phyloP scores from a whole-genome alignment of 2,797 vertebrate genomes.

The Coreius guichenoti region DNA sequence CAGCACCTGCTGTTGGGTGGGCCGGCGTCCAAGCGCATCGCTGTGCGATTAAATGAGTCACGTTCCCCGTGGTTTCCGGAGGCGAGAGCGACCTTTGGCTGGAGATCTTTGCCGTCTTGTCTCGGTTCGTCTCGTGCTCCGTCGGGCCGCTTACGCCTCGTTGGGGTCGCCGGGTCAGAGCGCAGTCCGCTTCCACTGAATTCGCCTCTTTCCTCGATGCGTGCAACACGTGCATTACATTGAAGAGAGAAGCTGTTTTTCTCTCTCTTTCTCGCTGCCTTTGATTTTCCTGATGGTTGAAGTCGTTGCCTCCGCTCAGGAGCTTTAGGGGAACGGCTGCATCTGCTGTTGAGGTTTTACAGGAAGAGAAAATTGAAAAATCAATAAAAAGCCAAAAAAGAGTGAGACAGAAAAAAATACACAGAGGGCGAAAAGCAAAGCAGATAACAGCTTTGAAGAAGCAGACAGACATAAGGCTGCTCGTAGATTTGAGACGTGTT shows the following conservation, averaged over 20 bases:
- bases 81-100: constrained; percentile 63
- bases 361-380: constrained; percentile 80
- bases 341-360: constrained; percentile 72
- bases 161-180: not conserved
- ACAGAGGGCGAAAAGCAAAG: constrained; percentile 72
- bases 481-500: constrained; percentile 74
- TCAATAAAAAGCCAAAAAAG: constrained; percentile 72
- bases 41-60: constrained; percentile 77
- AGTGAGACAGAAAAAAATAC: constrained; percentile 52
- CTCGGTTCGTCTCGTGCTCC: constrained; percentile 68
- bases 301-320: constrained; percentile 65
- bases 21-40: constrained; percentile 77
- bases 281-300: constrained; percentile 47
- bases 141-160: constrained; percentile 19
- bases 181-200: not conserved
- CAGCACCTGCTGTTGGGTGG: constrained; percentile 84
- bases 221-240: constrained; percentile 7
- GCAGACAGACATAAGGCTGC: constrained; percentile 67
- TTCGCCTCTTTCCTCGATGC: constrained; percentile 5
- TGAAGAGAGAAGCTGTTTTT: constrained; percentile 34
- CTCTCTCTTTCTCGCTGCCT: constrained; percentile 31
- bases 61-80: constrained; percentile 76
- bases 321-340: constrained; percentile 76
- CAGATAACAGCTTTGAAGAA: constrained; percentile 75
- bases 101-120: constrained; percentile 66